These are phyloP conservation scores for Lytechinus pictus DNA, from an alignment of 35 echinoderm and acorn worm genomes.

Conservation along the genomic window DNA sequence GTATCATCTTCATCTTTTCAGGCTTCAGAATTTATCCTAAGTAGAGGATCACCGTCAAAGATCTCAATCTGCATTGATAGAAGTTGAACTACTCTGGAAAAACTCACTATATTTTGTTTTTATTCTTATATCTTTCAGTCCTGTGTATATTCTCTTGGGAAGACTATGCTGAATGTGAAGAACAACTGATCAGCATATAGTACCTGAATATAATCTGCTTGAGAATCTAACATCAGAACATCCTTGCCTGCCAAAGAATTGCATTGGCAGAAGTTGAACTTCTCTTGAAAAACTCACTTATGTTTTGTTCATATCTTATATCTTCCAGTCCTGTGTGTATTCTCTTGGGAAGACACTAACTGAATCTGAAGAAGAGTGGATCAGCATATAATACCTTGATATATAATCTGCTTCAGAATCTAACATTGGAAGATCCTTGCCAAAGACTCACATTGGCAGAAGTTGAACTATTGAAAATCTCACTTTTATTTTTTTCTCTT, in stretches of 20 bases:
- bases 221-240: not conserved
- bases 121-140: not conserved
- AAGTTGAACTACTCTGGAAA: too few relatives aligned
- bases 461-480: not conserved
- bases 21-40: too few relatives aligned
- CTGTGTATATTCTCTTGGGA: not conserved
- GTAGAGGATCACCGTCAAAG: too few relatives aligned
- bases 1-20: not conserved
- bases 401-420: not conserved
- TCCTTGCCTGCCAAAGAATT: not conserved
- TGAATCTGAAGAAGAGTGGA: not conserved
- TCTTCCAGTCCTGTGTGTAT: not conserved
- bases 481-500: too few relatives aligned
- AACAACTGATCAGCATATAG: not conserved
- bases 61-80: too few relatives aligned
- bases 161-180: not conserved
- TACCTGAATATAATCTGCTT: not conserved
- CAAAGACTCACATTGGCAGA: not conserved
- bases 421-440: not conserved
- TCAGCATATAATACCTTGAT: not conserved
- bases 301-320: not conserved
- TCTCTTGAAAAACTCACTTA: not conserved
- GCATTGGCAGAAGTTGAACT: not conserved
- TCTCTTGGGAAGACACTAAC: constrained; percentile 7
- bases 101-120: not conserved